Conservation (phyloP, 1,140 invertebrate genomes). For the Euura lappo region DNA sequence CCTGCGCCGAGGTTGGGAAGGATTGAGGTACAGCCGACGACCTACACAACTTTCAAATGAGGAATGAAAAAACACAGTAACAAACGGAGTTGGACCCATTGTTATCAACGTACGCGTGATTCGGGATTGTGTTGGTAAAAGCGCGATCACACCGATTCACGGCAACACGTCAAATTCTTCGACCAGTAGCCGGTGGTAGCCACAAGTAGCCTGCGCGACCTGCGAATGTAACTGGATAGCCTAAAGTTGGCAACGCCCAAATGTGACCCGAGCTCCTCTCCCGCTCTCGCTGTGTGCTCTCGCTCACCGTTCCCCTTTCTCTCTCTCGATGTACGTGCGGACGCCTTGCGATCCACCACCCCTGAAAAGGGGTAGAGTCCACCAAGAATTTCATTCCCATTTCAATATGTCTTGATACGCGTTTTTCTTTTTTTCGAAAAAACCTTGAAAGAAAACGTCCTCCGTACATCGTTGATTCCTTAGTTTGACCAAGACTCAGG, state of each 20-base stretch:
- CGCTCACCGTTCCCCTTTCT: neutral
- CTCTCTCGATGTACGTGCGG: neutral
- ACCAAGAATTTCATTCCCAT: constrained; percentile 3
- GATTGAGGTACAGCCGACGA: neutral
- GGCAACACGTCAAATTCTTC: neutral
- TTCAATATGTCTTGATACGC: neutral
- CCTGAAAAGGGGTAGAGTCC: neutral
- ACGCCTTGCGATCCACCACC: neutral
- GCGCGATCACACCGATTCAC: neutral
- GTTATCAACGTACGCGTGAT: neutral
- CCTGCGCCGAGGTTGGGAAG: neutral
- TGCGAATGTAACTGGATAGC: constrained; percentile 5
- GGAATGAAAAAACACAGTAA: neutral
- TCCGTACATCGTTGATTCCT: constrained; percentile 10
- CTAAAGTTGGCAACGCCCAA: constrained; percentile 4
- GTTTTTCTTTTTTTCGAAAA: too few relatives aligned
- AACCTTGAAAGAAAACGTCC: constrained; percentile 33
- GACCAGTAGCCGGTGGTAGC: neutral
- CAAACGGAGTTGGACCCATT: neutral
- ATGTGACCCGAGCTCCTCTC: constrained; percentile 2
- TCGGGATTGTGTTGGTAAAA: neutral
- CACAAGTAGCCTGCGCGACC: constrained; percentile 2
- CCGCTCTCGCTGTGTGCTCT: neutral
- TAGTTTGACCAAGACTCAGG: too few relatives aligned
- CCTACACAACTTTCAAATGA: neutral